These are phyloP conservation scores for Herpailurus yagouaroundi DNA, from an alignment of 2,113 vertebrate genomes.

Conservation along the genomic window DNA sequence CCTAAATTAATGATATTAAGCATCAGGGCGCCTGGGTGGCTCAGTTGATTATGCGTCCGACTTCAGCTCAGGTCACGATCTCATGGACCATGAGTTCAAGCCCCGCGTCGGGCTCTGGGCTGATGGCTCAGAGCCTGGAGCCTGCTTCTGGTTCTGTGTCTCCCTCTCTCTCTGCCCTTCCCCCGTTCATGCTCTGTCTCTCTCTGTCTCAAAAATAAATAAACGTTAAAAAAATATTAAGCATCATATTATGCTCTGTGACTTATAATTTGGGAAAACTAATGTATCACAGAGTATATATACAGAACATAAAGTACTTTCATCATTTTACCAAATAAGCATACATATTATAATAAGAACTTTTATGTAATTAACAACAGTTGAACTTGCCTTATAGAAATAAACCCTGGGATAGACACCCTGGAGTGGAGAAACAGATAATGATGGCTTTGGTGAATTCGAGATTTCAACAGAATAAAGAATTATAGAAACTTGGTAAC, in stretches of 20 bases:
- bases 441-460: neutral
- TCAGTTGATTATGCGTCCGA: too few relatives aligned
- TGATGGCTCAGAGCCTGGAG: too few relatives aligned
- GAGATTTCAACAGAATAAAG: neutral
- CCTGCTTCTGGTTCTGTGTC: too few relatives aligned
- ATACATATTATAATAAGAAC: neutral
- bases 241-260: neutral
- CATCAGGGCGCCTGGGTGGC: neutral
- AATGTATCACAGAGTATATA: neutral
- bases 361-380: neutral
- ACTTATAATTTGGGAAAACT: conserved; percentile 46
- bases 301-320: neutral
- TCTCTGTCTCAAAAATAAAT: too few relatives aligned
- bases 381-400: neutral
- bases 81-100: too few relatives aligned
- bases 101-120: too few relatives aligned
- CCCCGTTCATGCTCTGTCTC: too few relatives aligned
- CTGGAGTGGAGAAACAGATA: neutral
- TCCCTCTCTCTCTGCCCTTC: too few relatives aligned
- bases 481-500: neutral
- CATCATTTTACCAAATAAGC: neutral
- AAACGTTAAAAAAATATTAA: neutral
- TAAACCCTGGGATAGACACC: neutral
- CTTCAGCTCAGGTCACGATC: too few relatives aligned
- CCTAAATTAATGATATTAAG: neutral